These are phyloP conservation scores for Ephydatia muelleri DNA, from an alignment of 37 sponge, comb jelly and placozoan species.

Conservation along the genomic window DNA sequence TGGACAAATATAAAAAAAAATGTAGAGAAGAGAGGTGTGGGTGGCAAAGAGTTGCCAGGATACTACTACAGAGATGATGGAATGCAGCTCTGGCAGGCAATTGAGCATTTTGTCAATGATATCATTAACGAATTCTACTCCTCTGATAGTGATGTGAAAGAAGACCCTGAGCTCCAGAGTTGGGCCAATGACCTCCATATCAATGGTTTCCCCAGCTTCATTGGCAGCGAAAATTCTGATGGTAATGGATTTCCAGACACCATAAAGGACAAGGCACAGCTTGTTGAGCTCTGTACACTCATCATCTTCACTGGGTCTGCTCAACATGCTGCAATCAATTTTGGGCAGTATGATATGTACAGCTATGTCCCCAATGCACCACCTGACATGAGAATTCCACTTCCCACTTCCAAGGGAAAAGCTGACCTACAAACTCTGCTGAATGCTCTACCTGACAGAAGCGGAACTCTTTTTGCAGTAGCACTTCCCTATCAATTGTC, in stretches of 20 bases:
- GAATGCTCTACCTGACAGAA: conserved; percentile 37
- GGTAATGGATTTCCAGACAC: conserved; percentile 52
- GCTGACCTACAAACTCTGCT: conserved; percentile 36
- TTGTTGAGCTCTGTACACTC: conserved; percentile 57
- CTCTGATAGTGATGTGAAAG: conserved; percentile 40
- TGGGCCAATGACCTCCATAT: conserved; percentile 46
- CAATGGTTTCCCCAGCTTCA: conserved; percentile 38
- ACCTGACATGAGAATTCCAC: conserved; percentile 33
- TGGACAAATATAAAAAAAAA: conserved; percentile 22
- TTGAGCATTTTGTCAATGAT: conserved; percentile 25
- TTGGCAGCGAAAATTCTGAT: conserved; percentile 4
- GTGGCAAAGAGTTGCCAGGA: conserved; percentile 49
- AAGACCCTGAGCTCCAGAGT: conserved; percentile 39
- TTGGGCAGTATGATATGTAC: conserved; percentile 69
- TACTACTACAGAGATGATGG: conserved; percentile 87
- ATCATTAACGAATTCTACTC: conserved; percentile 54
- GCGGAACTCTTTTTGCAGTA: not conserved
- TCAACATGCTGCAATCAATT: conserved; percentile 73
- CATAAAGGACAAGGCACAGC: conserved; percentile 30
- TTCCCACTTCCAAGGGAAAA: conserved; percentile 56
- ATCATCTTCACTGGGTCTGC: conserved; percentile 74
- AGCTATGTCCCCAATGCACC: conserved; percentile 82
- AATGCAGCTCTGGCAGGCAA: conserved; percentile 57
- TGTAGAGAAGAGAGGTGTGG: conserved; percentile 64
- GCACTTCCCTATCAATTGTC: conserved; percentile 7